Evolutionary conservation across 1,140 invertebrate species (phyloP).

Genomic region (Drosophila mauritiana): DNA sequence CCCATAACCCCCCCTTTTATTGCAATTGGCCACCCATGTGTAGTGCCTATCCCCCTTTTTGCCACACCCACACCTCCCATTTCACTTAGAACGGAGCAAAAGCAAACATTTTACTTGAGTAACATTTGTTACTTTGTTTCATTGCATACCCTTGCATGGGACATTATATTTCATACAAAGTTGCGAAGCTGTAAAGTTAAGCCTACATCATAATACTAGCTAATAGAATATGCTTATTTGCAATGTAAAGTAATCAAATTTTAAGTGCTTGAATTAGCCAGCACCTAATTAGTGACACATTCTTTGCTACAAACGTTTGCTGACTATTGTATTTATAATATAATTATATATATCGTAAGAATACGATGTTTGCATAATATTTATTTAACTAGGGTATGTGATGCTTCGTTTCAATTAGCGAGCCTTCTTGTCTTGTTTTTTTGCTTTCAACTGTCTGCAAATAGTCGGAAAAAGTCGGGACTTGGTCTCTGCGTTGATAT

Average conservation of each 20-base stretch:
- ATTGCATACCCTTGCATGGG: conserved; percentile 6
- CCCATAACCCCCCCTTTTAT: background rate
- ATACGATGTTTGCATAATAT: background rate
- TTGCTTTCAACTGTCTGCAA: conserved; percentile 47
- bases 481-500: conserved; percentile 46
- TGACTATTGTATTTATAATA: too few species aligned
- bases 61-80: background rate
- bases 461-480: conserved; percentile 49
- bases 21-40: background rate
- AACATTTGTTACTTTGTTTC: conserved; percentile 61
- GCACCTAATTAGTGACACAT: background rate
- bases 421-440: conserved; percentile 12
- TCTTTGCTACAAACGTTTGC: background rate
- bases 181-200: background rate
- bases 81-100: conserved; percentile 67
- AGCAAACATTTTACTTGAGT: conserved; percentile 80
- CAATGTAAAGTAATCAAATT: background rate
- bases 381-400: background rate
- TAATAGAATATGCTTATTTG: background rate
- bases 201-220: background rate
- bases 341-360: too few species aligned
- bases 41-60: too few species aligned
- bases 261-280: background rate
- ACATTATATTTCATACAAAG: background rate
- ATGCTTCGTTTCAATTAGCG: background rate